Evolutionary conservation across 2,113 vertebrate species (phyloP), one percentile per base, ranked within the genome.

Genomic region (Nothoprocta perdicaria): DNA sequence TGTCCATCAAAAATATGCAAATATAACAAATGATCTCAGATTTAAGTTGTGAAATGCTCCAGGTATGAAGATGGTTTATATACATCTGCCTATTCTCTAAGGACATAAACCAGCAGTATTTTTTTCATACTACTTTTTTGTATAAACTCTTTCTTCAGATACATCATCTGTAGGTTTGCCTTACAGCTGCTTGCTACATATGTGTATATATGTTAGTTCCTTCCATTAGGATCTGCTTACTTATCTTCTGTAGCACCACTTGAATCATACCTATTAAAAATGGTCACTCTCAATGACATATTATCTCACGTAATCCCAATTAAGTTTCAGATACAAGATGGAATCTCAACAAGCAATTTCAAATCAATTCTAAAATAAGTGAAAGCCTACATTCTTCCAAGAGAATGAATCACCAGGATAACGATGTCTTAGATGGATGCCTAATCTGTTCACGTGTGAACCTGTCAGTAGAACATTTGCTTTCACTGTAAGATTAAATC

Each of bases 341-440:
- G 94, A 97, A 98, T 98, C 97, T 97, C 50, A 18, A 96, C 96
- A 95, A 97, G 86, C 55, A 92, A 95, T 95, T 97, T 97, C 95
- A 92, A 98, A 95, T 96, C 93, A 97, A 93, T 96, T 96, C 92
- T 96, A 77, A 92, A 96, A 95, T 85, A 94, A 57, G 69, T 96
- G 95, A 97, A 96, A 97, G 96, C 94, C 94, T 96, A 86, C 94
- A 94, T 97, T 97, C 95, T 97, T 97, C 93, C 92, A 92, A 77
- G 92, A 86, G 89, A 95, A 97, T 96, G 95, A 97, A 97, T 97
- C 95, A 95, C 85, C 91, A 87, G 2, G 87, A 97, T 97, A 97
- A 97, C 97, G 95, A 93, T 43, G 81, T 95, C 97, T 93, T 93
- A 76, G 91, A 88, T 84, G 77, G 94, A 95, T 96, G 95, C 55